These are phyloP conservation scores for Argyrosomus regius DNA, from an alignment of 2,797 vertebrate genomes.

Conservation along the genomic window DNA sequence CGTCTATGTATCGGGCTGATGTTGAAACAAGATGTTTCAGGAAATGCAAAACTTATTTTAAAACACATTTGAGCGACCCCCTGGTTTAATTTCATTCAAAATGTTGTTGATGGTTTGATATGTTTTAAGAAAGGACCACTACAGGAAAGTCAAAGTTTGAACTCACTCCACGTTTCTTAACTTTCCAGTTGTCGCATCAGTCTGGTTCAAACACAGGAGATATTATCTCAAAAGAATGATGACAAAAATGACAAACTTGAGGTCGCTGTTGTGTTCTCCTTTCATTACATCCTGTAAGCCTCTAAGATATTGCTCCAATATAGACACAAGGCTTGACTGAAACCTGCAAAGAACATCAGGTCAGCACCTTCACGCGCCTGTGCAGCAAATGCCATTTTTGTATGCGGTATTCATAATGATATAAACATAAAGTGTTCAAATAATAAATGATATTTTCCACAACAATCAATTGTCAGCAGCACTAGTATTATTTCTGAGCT, in stretches of 20 bases:
- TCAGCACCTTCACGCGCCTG: constrained; percentile 86
- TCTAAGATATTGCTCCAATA: constrained; percentile 88
- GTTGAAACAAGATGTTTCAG: too few relatives aligned
- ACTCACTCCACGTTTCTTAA: not conserved
- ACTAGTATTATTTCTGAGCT: not conserved
- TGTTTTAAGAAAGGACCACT: too few relatives aligned
- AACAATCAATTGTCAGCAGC: constrained; percentile 14
- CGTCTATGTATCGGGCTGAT: too few relatives aligned
- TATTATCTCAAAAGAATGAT: constrained; percentile 10
- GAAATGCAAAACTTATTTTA: too few relatives aligned
- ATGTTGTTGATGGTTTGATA: too few relatives aligned
- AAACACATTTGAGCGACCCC: too few relatives aligned
- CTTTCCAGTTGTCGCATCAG: constrained; percentile 6
- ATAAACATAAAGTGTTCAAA: not conserved
- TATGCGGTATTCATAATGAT: not conserved
- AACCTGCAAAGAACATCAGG: constrained; percentile 86
- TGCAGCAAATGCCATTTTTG: not conserved
- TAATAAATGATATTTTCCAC: not conserved
- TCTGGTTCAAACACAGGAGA: constrained; percentile 10
- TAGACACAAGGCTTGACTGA: constrained; percentile 87
- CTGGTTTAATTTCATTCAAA: too few relatives aligned
- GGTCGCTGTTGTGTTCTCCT: constrained; percentile 38
- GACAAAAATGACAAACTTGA: constrained; percentile 28
- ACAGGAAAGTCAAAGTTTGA: not conserved
- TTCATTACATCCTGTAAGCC: constrained; percentile 86